Evolutionary conservation across 1,140 invertebrate species (phyloP).

Genomic region (Zaprionus nigranus): DNA sequence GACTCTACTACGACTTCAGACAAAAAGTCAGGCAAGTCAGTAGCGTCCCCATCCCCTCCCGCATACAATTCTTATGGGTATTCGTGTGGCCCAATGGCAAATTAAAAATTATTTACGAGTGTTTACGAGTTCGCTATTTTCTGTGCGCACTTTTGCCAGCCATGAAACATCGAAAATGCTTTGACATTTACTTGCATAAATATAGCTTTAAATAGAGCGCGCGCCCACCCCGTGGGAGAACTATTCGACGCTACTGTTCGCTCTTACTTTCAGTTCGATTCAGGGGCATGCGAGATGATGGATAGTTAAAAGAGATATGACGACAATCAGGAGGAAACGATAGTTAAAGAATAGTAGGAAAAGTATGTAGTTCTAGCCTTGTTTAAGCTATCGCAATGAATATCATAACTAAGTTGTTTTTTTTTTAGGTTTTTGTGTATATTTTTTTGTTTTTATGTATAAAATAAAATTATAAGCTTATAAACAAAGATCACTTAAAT

Average conservation of each 20-base stretch:
- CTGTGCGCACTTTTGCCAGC: conserved; percentile 27
- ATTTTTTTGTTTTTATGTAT: conserved; percentile 78
- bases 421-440: conserved; percentile 65
- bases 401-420: not conserved
- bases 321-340: not conserved
- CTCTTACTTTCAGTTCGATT: conserved; percentile 34
- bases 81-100: conserved; percentile 34
- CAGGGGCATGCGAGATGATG: not conserved
- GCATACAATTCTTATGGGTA: not conserved
- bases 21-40: conserved; percentile 45
- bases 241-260: conserved; percentile 3
- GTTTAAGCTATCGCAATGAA: not conserved
- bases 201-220: conserved; percentile 39
- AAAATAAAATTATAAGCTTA: conserved; percentile 85
- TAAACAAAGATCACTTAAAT: conserved; percentile 85
- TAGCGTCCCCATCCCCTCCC: conserved; percentile 22
- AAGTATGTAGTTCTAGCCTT: not conserved
- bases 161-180: conserved; percentile 40
- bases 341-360: conserved; percentile 3
- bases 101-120: conserved; percentile 71
- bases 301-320: conserved; percentile 1
- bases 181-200: conserved; percentile 50
- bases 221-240: too few relatives aligned
- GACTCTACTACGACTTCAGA: conserved; percentile 61
- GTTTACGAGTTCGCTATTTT: conserved; percentile 53